These are phyloP conservation scores for Macrotrachela quadricornifera DNA, from an alignment of 1,140 invertebrate genomes.

Conservation along the genomic window DNA sequence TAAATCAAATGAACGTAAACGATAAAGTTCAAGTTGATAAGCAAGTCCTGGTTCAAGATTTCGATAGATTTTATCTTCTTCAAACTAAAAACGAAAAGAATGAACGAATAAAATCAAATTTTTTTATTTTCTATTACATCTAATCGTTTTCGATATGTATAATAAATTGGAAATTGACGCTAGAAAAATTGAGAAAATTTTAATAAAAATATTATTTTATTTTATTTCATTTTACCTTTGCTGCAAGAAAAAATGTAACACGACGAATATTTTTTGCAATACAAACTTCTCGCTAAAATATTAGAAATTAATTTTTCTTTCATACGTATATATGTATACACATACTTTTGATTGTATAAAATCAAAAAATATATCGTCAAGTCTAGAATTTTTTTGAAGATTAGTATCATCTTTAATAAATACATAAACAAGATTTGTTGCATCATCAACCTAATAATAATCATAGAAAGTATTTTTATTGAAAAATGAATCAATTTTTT, in stretches of 20 bases:
- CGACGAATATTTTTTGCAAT: conserved; percentile 44
- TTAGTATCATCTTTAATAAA: too few relatives aligned
- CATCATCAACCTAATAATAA: not conserved
- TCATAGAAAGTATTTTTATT: not conserved
- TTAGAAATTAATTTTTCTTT: too few relatives aligned
- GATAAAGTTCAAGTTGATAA: conserved; percentile 84
- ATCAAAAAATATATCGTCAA: conserved; percentile 40
- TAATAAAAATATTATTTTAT: too few relatives aligned
- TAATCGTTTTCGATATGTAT: conserved; percentile 53
- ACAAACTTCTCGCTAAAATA: not conserved
- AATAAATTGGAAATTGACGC: conserved; percentile 45
- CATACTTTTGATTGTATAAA: conserved; percentile 32
- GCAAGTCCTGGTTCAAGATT: conserved; percentile 87
- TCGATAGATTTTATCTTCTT: conserved; percentile 84
- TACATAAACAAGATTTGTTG: too few relatives aligned
- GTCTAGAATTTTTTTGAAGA: too few relatives aligned
- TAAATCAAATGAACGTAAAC: conserved; percentile 79
- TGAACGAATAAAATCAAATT: too few relatives aligned
- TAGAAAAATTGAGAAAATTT: too few relatives aligned
- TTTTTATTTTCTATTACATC: too few relatives aligned
- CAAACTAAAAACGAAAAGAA: conserved; percentile 47
- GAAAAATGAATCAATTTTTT: too few relatives aligned
- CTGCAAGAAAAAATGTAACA: conserved; percentile 69
- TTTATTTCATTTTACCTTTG: conserved; percentile 25
- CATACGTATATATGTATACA: too few relatives aligned